Percentiles rank a stretch among this genome's conserved stretches.
Conservation (phyloP, 2,113 vertebrate genomes). For the Atrichornis clamosus region DNA sequence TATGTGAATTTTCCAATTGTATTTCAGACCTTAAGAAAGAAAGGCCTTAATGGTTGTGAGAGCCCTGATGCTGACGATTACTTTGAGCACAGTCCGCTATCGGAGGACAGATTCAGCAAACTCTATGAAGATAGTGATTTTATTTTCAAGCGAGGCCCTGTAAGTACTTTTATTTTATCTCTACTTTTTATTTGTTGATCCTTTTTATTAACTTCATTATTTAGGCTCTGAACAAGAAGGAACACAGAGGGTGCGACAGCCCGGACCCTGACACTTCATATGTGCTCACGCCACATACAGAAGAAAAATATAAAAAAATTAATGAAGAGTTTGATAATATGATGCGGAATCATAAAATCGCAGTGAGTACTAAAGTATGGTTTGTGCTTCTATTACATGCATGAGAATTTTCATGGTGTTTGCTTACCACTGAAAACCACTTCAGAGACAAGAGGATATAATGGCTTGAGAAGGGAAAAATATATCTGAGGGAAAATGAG, state of each 20-base stretch:
- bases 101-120: slow-evolving; percentile 99
- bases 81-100: slow-evolving; percentile 98
- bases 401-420: slow-evolving; percentile 68
- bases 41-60: slow-evolving; percentile 99
- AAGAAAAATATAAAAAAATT: slow-evolving; percentile 99
- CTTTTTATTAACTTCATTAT: slow-evolving; percentile 97
- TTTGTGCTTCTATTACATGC: slow-evolving; percentile 76
- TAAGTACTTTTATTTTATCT: slow-evolving; percentile 93
- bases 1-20: slow-evolving; percentile 98
- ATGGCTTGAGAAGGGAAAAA: not conserved
- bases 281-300: slow-evolving; percentile 99
- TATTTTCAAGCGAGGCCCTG: slow-evolving; percentile 99
- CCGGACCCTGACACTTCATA: slow-evolving; percentile 98
- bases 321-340: slow-evolving; percentile 99
- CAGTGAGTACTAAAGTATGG: slow-evolving; percentile 87
- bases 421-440: slow-evolving; percentile 26
- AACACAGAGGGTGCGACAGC: slow-evolving; percentile 99
- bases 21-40: slow-evolving; percentile 99
- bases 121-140: slow-evolving; percentile 99
- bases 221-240: slow-evolving; percentile 99
- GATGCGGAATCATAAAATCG: slow-evolving; percentile 99
- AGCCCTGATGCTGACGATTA: slow-evolving; percentile 98
- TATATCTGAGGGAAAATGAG: not conserved
- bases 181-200: slow-evolving; percentile 97
- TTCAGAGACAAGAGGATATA: not conserved